Evolutionary conservation across 1,140 invertebrate species (phyloP), one percentile per base, ranked within the genome.

Genomic region (Episyrphus balteatus): DNA sequence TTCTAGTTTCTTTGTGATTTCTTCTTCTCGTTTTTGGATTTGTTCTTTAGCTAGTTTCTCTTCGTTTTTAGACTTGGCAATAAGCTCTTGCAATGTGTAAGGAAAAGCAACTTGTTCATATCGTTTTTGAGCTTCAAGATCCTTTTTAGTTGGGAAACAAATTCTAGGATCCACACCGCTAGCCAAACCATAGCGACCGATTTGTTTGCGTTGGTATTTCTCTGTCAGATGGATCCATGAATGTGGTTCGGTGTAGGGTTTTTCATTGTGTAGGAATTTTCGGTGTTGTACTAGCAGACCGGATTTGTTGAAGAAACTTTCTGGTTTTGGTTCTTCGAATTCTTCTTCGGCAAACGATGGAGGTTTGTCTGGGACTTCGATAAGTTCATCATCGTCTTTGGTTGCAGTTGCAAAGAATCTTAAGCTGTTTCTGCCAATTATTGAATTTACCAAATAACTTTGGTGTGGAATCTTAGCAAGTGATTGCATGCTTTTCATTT

Each of bases 51-150:
- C 54, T 50, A 61, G 32, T 62, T 73, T 64, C 53, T 68, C 61
- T 10, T 51, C 34, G 1, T 41, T 14, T 7, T 48, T 50, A 21
- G 32, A 43, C 41, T 52, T 63, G 50, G 68, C 67, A 55, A 85
- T 64, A 62, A 81, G 70, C 59, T 86, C 73, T 42, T 74, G 62
- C 15, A 89, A 68, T 18, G 73, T 75, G 18, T 66, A 62, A 12
- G 83, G 78, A 56, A 72, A 76, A 31, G 73, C 71, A 14, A 80
- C 59, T 50, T 64, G 66, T 66, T 84, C 80, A 59, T 78, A 83
- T 64, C 82, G 77, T 42, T 73, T 55, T 44, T 51, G 59, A 42
- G 78, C 73, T 38, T 68, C 55, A 19, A 85, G 62, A 45, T 83
- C 80, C 52, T 75, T 51, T 51, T 67, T 55, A 0, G 70, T 73